Evolutionary conservation across 2,797 vertebrate genomes (phyloP).

Genomic region (Mus spretus): DNA sequence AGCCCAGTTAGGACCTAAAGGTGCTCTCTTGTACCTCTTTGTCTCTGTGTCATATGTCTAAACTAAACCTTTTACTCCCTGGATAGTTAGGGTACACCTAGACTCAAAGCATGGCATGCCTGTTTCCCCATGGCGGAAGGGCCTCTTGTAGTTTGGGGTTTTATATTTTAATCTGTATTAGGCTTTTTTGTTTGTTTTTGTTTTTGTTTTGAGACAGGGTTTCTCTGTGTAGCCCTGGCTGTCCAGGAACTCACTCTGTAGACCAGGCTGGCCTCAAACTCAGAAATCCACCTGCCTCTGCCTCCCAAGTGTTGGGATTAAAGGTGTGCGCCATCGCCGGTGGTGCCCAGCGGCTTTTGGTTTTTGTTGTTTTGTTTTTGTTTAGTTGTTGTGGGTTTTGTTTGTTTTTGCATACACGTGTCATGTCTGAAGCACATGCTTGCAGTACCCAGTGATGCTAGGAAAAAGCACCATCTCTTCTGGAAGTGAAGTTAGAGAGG

Average conservation of each 20-base stretch:
- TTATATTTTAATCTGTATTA: background rate
- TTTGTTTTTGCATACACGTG: background rate
- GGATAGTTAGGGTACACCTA: background rate
- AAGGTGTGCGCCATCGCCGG: no score
- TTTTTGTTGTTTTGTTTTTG: background rate
- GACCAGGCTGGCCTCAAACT: no score
- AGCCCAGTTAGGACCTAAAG: background rate
- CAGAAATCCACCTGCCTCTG: no score
- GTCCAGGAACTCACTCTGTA: no score
- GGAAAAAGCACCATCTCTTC: background rate
- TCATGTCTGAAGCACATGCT: background rate
- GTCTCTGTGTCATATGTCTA: background rate
- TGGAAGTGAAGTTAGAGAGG: no score
- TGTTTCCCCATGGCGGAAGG: background rate
- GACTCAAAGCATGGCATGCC: background rate
- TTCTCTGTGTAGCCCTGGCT: no score
- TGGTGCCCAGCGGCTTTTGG: no score
- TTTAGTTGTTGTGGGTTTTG: background rate
- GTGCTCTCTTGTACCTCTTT: background rate
- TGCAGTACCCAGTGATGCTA: background rate
- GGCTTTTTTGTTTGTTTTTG: background rate
- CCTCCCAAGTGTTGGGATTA: no score
- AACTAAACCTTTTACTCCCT: background rate
- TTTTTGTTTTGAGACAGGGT: background rate
- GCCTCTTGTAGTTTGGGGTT: background rate